Evolutionary conservation across 2,797 vertebrate species (phyloP), one percentile per base, ranked within the genome.

Genomic region (Phoxinus dragarum): DNA sequence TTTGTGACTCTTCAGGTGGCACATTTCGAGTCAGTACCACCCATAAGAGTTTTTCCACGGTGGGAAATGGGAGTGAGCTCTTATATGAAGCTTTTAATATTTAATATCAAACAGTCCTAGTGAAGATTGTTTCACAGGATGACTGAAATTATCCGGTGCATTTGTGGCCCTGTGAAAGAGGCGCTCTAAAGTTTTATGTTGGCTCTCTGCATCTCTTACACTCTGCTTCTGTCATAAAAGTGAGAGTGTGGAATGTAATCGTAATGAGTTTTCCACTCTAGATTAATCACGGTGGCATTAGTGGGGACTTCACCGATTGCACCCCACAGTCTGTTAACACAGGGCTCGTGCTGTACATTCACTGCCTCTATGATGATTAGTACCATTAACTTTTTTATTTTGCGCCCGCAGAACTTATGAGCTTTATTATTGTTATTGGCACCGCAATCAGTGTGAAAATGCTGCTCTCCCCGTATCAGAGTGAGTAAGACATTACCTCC

Each of bases 201-300:
- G 6, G 16, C 49, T 78, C 67, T 79, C 36, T 67, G n/a, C 16
- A n/a, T 80, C 56, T 36, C 77, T 38, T 54, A 23, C 64, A 59
- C 75, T 47, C 47, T 19, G 2, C 17, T 16, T 38, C 66, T 10
- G 73, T 80, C 82, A 88, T 88, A 82, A 87, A 87, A 87, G 76
- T 72, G 84, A 59, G 68, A 79, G 80, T 73, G 82, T 79, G 64
- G 69, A 88, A 87, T 88, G 83, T 87, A 83, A 67, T 38, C 17
- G 72, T 88, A 90, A 90, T 90, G 89, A 88, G 80, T 89, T 91
- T 91, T 90, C 85, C 77, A 19, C 87, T 82, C 84, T 67, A 69
- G 85, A 90, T 88, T 85, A 89, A 91, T 90, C 88, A 88, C 59
- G 59, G 17, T 73, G 36, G 81, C 68, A 21, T 11, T 54, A 21